These are phyloP conservation scores for Chydorus sphaericus DNA, from an alignment of 2,888 invertebrate genomes.

Conservation along the genomic window DNA sequence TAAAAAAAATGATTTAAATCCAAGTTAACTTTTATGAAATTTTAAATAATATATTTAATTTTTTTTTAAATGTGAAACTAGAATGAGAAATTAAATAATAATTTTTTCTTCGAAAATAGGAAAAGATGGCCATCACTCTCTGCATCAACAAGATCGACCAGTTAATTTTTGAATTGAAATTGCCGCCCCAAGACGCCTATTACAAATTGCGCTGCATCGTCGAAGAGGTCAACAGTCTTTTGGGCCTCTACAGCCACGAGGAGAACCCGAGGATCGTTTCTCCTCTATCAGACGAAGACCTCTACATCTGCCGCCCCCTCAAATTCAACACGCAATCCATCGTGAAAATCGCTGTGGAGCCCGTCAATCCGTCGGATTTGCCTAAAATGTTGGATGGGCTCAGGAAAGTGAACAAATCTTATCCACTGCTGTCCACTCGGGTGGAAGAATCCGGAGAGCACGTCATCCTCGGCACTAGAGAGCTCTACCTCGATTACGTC, in stretches of 20 bases:
- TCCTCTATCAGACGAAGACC: conserved; percentile 59
- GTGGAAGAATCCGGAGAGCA: conserved; percentile 99
- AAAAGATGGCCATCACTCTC: conserved; percentile 76
- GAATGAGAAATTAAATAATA: no score
- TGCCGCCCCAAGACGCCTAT: conserved; percentile 96
- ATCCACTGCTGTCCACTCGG: conserved; percentile 84
- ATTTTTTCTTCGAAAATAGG: conserved; percentile 36
- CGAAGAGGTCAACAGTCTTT: conserved; percentile 85
- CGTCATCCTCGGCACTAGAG: conserved; percentile 93
- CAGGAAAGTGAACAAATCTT: conserved; percentile 96
- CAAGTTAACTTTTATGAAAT: no score
- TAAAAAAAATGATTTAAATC: no score
- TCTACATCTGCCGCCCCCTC: conserved; percentile 88
- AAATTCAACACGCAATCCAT: conserved; percentile 97
- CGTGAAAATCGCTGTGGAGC: conserved; percentile 97
- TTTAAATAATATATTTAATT: no score
- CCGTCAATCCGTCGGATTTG: conserved; percentile 94
- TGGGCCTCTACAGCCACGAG: conserved; percentile 46
- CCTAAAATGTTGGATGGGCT: conserved; percentile 99
- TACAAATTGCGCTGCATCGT: conserved; percentile 92
- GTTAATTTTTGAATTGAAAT: conserved; percentile 82
- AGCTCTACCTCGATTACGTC: conserved; percentile 94
- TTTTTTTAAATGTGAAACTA: no score
- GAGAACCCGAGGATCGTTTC: conserved; percentile 50
- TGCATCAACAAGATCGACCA: conserved; percentile 96